Evolutionary conservation across 2,113 vertebrate species (phyloP).

Genomic region (Petromus typicus): DNA sequence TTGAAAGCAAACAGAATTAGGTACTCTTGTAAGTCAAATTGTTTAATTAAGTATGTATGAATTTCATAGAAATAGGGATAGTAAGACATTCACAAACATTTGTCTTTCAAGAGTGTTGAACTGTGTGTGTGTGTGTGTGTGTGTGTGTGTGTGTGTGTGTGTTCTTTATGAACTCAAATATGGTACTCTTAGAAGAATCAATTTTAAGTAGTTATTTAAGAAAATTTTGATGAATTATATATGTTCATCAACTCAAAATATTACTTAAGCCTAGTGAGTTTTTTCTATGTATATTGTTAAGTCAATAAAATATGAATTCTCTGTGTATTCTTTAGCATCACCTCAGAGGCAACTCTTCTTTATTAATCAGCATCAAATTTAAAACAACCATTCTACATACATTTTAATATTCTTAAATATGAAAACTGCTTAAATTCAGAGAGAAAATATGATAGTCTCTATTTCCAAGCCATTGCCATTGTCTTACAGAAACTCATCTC

Average conservation of each 20-base stretch:
- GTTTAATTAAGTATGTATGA: not conserved
- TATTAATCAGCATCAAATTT: not conserved
- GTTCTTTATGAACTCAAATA: not conserved
- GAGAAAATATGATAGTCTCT: not conserved
- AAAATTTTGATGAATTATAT: not conserved
- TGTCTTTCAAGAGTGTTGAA: not conserved
- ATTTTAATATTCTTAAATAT: not conserved
- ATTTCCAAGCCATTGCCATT: not conserved
- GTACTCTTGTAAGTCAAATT: not conserved
- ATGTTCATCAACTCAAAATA: not conserved
- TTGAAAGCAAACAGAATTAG: not conserved
- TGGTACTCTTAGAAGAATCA: not conserved
- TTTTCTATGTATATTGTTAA: not conserved
- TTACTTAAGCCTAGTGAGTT: not conserved
- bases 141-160: not conserved
- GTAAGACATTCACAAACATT: not conserved
- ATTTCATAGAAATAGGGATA: not conserved
- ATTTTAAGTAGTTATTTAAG: not conserved
- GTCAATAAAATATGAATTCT: not conserved
- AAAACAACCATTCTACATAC: not conserved
- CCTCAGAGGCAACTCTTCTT: not conserved
- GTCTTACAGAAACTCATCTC: not conserved
- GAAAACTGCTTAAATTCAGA: not conserved
- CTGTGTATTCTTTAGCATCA: not conserved
- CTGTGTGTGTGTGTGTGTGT: not conserved